A percentile compares a stretch with the other conserved stretches of the same genome.
Conservation (phyloP, 2,888 invertebrate genomes). For the Hololepta plana region DNA sequence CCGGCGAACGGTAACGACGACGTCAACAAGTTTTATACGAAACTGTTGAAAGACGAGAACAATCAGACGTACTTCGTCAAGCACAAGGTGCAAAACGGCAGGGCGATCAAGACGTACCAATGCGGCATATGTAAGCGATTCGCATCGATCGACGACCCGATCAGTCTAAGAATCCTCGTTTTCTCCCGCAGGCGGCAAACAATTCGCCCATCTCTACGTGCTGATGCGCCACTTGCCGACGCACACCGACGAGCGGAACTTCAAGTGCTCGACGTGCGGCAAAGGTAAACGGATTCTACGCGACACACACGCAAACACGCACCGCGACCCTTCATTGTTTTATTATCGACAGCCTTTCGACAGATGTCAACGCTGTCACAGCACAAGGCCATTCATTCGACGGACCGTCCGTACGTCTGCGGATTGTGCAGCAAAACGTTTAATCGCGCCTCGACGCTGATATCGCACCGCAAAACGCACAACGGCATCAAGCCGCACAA, state of each 20-base stretch:
- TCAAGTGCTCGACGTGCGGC: constrained; percentile 51
- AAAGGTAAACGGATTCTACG: constrained; percentile 33
- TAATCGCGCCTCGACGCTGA: constrained; percentile 61
- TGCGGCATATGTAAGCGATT: constrained; percentile 61
- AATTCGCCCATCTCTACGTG: constrained; percentile 61
- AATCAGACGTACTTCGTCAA: constrained; percentile 48
- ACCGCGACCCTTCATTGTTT: too few relatives aligned
- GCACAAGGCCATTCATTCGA: constrained; percentile 63
- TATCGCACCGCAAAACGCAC: constrained; percentile 63
- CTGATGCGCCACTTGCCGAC: constrained; percentile 58
- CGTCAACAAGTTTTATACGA: too few relatives aligned
- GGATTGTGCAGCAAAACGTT: constrained; percentile 61
- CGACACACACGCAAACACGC: not conserved
- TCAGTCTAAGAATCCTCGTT: not conserved
- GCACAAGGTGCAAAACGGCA: constrained; percentile 45
- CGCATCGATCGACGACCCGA: too few relatives aligned
- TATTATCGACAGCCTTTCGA: constrained; percentile 49
- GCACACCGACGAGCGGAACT: constrained; percentile 61
- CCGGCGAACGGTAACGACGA: constrained; percentile 5
- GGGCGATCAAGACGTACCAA: constrained; percentile 52
- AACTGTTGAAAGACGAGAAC: too few relatives aligned
- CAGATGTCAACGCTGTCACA: constrained; percentile 60
- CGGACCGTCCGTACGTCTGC: constrained; percentile 53
- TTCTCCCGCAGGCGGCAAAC: constrained; percentile 52
- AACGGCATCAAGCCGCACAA: constrained; percentile 54